A percentile compares a stretch with the other conserved stretches of the same genome.
Evolutionary conservation across 2,113 vertebrate genomes (phyloP).

Genomic region (Geothlypis trichas): DNA sequence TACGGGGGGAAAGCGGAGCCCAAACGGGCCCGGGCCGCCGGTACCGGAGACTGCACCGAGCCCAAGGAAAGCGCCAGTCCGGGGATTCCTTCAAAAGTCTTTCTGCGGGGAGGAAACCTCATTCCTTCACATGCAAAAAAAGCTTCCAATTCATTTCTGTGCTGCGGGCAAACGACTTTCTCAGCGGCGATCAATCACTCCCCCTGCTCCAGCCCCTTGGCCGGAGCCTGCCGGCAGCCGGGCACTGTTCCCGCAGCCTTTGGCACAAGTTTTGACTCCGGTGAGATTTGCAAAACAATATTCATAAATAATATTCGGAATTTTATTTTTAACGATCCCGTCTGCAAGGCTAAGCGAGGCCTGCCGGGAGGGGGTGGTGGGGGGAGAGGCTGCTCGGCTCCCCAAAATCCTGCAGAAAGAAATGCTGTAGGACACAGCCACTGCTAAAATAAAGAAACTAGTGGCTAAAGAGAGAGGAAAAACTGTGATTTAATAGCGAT

Average conservation of each 20-base stretch:
- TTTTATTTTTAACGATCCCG: not conserved
- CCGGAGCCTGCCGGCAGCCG: not conserved
- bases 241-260: conserved; percentile 6
- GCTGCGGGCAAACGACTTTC: conserved; percentile 4
- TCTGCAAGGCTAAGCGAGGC: not conserved
- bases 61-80: not conserved
- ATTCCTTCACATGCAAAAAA: not conserved
- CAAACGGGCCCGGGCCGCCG: not conserved
- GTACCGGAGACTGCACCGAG: not conserved
- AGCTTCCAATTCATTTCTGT: not conserved
- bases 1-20: not conserved
- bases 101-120: not conserved
- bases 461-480: not conserved
- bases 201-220: not conserved
- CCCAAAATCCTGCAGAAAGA: not conserved
- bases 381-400: not conserved
- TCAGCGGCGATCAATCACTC: not conserved
- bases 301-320: not conserved
- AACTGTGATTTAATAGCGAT: not conserved
- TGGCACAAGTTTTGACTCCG: not conserved
- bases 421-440: not conserved
- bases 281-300: conserved; percentile 41
- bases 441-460: not conserved
- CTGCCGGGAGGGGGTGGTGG: not conserved
- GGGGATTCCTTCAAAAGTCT: not conserved